Evolutionary conservation across 2,888 invertebrate genomes (phyloP).

Genomic region (Eucriotettix oculatus): DNA sequence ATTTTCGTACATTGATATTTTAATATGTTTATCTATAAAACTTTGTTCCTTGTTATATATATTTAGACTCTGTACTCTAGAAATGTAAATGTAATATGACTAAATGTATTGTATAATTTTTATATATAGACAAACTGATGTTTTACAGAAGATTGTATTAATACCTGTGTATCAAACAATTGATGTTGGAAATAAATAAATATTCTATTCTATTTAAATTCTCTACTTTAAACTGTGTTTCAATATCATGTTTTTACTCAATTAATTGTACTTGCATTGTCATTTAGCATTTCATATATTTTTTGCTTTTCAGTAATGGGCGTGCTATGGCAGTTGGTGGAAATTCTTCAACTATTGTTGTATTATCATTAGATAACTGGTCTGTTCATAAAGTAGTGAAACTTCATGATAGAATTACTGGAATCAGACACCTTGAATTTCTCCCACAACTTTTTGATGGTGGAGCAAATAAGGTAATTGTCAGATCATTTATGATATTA

Average conservation of each 20-base stretch:
- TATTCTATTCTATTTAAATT: too few species aligned
- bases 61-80: too few species aligned
- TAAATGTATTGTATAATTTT: too few species aligned
- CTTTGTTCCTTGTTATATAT: too few species aligned
- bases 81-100: too few species aligned
- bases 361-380: constrained; percentile 44
- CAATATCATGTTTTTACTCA: not conserved
- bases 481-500: not conserved
- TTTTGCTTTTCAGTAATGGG: constrained; percentile 32
- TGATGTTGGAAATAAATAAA: too few species aligned
- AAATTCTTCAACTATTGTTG: constrained; percentile 31
- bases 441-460: constrained; percentile 44
- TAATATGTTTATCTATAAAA: too few species aligned
- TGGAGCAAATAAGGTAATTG: constrained; percentile 34
- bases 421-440: constrained; percentile 37
- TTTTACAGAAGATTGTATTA: too few species aligned
- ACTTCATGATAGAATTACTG: constrained; percentile 33
- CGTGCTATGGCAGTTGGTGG: constrained; percentile 46
- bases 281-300: not conserved
- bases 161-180: too few species aligned
- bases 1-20: too few species aligned
- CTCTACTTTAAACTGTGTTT: not conserved
- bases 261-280: not conserved
- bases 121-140: too few species aligned
- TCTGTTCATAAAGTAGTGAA: constrained; percentile 36